phyloP scores from a whole-genome alignment of 2,113 vertebrate genomes.

The Suncus etruscus region DNA sequence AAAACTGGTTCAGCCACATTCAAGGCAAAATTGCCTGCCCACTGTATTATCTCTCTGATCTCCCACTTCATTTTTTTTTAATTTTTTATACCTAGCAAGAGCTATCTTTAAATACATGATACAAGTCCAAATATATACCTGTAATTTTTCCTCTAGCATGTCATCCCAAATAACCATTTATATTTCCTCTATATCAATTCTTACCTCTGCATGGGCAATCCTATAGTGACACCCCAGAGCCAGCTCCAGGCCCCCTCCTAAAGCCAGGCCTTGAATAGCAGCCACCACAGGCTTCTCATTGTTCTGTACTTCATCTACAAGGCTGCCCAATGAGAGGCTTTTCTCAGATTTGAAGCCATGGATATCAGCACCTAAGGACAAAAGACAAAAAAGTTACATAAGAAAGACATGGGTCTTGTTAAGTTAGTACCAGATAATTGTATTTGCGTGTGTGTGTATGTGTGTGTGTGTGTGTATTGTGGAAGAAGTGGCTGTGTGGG shows the following conservation, averaged over 20 bases:
- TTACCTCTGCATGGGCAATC: slow-evolving; percentile 91
- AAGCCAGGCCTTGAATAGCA: slow-evolving; percentile 92
- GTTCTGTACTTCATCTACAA: slow-evolving; percentile 90
- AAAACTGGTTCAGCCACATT: too few species aligned
- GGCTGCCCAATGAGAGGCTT: slow-evolving; percentile 66
- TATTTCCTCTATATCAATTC: background rate
- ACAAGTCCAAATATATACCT: too few species aligned
- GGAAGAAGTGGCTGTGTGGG: too few species aligned
- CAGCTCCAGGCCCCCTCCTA: slow-evolving; percentile 95
- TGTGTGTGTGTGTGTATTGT: too few species aligned
- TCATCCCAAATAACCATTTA: too few species aligned
- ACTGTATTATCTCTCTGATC: too few species aligned
- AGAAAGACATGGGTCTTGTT: slow-evolving; percentile 18
- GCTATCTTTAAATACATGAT: too few species aligned
- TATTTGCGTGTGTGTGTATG: background rate
- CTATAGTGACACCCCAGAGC: slow-evolving; percentile 96
- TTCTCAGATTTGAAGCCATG: slow-evolving; percentile 80
- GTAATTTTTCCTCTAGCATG: too few species aligned
- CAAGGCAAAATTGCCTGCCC: too few species aligned
- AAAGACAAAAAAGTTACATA: slow-evolving; percentile 10
- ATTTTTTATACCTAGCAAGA: too few species aligned
- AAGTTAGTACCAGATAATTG: background rate
- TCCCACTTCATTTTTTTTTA: too few species aligned
- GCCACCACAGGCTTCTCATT: slow-evolving; percentile 93
- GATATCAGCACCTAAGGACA: slow-evolving; percentile 92